These are phyloP conservation scores for Pentamera pediparva DNA, from an alignment of 53 echinoderm and acorn worm species.

Conservation along the genomic window DNA sequence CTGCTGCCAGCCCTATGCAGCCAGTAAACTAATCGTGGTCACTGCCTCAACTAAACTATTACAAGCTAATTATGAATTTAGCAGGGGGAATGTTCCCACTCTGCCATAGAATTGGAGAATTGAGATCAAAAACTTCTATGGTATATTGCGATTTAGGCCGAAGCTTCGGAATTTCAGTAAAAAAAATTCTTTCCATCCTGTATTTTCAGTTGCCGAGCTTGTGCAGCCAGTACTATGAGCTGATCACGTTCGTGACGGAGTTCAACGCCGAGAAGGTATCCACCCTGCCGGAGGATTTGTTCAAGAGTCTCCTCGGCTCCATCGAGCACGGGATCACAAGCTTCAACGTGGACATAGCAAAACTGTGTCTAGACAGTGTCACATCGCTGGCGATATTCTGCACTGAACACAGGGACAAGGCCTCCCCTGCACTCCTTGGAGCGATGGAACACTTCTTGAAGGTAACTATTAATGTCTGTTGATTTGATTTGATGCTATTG, in stretches of 20 bases:
- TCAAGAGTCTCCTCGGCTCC: conserved; percentile 88
- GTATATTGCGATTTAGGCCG: too few relatives aligned
- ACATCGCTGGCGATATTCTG: conserved; percentile 74
- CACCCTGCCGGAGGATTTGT: conserved; percentile 56
- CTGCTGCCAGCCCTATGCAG: too few relatives aligned
- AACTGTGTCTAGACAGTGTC: conserved; percentile 85
- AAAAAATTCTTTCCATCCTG: background rate
- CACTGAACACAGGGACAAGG: conserved; percentile 49
- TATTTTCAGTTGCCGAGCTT: conserved; percentile 69
- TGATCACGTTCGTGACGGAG: conserved; percentile 93
- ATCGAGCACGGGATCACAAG: conserved; percentile 78
- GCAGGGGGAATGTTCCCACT: too few relatives aligned
- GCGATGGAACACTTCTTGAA: conserved; percentile 79
- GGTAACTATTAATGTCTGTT: conserved; percentile 33
- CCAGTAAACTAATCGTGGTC: too few relatives aligned
- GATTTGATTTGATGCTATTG: too few relatives aligned
- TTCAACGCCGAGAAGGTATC: conserved; percentile 79
- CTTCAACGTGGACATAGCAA: conserved; percentile 69
- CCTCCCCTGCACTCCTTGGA: conserved; percentile 48
- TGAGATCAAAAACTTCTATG: too few relatives aligned
- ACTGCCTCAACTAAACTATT: too few relatives aligned
- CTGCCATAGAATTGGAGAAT: too few relatives aligned
- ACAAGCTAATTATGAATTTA: too few relatives aligned
- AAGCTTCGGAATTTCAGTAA: too few relatives aligned
- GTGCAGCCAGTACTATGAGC: conserved; percentile 89